Base-by-base conservation (phyloP, 2,113 vertebrate genomes). In the Callospermophilus lateralis region DNA sequence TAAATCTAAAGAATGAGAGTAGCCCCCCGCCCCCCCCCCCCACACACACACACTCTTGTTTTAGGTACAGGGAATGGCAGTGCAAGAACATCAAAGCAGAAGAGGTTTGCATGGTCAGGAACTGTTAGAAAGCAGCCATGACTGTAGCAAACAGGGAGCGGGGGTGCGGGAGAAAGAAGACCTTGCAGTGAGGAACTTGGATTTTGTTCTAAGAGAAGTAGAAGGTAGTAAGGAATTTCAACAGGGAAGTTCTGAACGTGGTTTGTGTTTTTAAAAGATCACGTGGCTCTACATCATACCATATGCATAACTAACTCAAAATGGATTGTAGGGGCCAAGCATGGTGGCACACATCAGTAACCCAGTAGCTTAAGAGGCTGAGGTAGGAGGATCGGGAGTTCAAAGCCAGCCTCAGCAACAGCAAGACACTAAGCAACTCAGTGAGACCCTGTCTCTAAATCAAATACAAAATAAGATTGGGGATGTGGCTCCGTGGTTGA, bases 221-320 rank as follows among this genome's bases (percentile, higher is more conserved):
- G 42, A 20, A 76, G 42, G 32, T 30, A 63, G 48, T 0, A 6
- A 11, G 2, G 48, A 76, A 76, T 45, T 51, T 80, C 61, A 93
- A 81, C 17, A 80, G 30, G 4, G 28, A 37, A 73, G 16, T 58
- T 61, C 42, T 48, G 81, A 81, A 20, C 68, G n/a, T 86, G 45
- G 53, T 48, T 55, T 87, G 65, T 81, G 24, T 37, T 89, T 84
- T 51, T 87, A n/a, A 93, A 81, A 72, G 63, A 79, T 79, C 65
- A 3, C 24, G 2, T 73, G 26, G 32, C 37, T 77, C 32, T n/a
- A 22, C 45, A 32, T 80, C 65, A 79, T 4, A 42, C 28, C 61
- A 32, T 39, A 90, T 17, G 20, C 8, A 51, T 10, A 94, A 55
- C 24, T 73, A 63, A 63, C 61, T 28, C 58, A 90, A 45, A 76